Evolutionary conservation across 2,113 vertebrate genomes (phyloP).

Genomic region (Meleagris gallopavo): DNA sequence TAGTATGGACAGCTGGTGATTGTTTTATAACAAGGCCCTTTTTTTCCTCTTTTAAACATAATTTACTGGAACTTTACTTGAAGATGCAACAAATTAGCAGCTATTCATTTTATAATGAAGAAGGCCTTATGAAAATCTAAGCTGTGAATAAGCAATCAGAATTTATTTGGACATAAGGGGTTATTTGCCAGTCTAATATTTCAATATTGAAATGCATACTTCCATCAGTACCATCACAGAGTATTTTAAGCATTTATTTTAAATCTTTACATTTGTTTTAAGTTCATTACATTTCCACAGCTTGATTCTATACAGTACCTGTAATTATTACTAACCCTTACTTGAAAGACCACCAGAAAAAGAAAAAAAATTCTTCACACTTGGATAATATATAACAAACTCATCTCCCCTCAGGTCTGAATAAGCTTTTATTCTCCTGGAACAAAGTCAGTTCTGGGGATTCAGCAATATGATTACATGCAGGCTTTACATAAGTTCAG

Average conservation of each 20-base stretch:
- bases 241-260: neutral
- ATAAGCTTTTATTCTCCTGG: neutral
- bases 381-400: neutral
- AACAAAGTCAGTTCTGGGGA: neutral
- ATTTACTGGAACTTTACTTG: conserved; percentile 77
- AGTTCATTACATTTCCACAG: neutral
- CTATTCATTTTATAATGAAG: conserved; percentile 81
- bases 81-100: conserved; percentile 76
- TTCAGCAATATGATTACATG: neutral
- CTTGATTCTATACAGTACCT: neutral
- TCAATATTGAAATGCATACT: conserved; percentile 70
- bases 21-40: conserved; percentile 70
- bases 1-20: conserved; percentile 71
- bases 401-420: neutral
- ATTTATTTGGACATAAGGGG: conserved; percentile 71
- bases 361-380: neutral
- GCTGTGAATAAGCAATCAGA: conserved; percentile 80
- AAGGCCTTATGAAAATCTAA: conserved; percentile 67
- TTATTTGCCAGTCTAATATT: conserved; percentile 74
- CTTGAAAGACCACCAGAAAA: neutral
- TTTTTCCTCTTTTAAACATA: conserved; percentile 45
- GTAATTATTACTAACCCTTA: neutral
- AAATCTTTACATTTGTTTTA: conserved; percentile 7
- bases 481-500: neutral
- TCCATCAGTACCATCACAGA: neutral